Conservation (phyloP, 2,888 invertebrate genomes). For the Saturnia pavonia region DNA sequence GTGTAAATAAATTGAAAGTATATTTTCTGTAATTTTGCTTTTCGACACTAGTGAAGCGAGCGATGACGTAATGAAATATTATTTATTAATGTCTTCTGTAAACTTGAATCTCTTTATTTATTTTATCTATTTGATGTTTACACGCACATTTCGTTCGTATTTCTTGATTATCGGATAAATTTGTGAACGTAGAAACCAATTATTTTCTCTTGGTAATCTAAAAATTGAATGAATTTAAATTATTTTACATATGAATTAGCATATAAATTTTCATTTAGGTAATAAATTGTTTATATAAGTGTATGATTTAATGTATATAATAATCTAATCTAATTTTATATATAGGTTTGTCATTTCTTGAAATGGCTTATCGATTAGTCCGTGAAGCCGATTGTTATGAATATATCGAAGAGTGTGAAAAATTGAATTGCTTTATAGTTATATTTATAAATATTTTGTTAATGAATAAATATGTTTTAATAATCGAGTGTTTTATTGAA, state of each 20-base stretch:
- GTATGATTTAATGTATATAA: neutral
- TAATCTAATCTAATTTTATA: neutral
- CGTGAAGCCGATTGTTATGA: neutral
- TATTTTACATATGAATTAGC: no score
- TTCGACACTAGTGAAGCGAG: neutral
- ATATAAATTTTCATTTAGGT: neutral
- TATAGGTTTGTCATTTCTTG: neutral
- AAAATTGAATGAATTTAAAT: neutral
- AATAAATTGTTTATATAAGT: neutral
- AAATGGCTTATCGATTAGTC: neutral
- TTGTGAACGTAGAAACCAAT: neutral
- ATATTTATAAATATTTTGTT: neutral
- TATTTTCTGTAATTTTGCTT: neutral
- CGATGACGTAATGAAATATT: neutral
- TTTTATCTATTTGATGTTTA: neutral
- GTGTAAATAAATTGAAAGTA: neutral
- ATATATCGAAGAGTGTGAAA: neutral
- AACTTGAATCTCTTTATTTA: neutral
- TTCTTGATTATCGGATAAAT: neutral
- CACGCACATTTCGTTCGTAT: neutral
- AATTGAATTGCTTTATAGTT: neutral
- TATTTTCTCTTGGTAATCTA: neutral
- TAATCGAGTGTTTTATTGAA: neutral
- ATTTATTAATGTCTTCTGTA: neutral
- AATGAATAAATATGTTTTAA: neutral